phyloP scores from a whole-genome alignment of 1,140 invertebrate species.

The Myzus persicae region DNA sequence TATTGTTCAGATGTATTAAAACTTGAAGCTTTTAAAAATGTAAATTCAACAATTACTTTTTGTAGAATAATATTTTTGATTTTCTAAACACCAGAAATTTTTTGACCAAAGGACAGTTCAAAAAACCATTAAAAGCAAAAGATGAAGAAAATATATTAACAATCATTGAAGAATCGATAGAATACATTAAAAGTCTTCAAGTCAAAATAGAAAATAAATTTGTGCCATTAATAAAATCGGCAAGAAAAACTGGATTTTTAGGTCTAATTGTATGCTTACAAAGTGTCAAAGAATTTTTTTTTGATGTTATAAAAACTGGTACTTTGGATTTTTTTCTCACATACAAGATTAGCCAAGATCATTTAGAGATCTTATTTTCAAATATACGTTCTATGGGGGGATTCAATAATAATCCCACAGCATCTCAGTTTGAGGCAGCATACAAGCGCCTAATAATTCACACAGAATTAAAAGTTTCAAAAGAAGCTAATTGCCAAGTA shows the following conservation, averaged over 20 bases:
- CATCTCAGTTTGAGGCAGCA: background rate
- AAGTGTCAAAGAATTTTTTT: constrained; percentile 7
- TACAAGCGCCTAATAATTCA: background rate
- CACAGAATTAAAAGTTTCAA: background rate
- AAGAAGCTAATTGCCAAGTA: background rate
- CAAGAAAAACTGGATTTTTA: background rate
- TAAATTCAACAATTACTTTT: constrained; percentile 24
- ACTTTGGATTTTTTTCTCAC: background rate
- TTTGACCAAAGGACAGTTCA: background rate
- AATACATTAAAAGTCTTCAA: constrained; percentile 15
- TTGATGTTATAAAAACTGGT: background rate
- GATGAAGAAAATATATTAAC: constrained; percentile 14
- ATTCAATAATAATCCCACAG: background rate
- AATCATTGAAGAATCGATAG: background rate
- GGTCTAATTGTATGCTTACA: background rate
- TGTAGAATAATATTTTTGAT: constrained; percentile 55
- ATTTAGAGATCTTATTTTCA: background rate
- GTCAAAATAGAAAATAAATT: background rate
- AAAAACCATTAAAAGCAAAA: constrained; percentile 32
- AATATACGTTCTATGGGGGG: background rate
- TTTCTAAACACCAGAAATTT: constrained; percentile 41
- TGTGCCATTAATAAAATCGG: background rate
- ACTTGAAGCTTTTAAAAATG: constrained; percentile 40
- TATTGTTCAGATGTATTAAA: constrained; percentile 22
- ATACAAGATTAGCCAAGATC: background rate